Evolutionary conservation across 2,888 invertebrate species (phyloP).

Genomic region (Synanthedon vespiformis): DNA sequence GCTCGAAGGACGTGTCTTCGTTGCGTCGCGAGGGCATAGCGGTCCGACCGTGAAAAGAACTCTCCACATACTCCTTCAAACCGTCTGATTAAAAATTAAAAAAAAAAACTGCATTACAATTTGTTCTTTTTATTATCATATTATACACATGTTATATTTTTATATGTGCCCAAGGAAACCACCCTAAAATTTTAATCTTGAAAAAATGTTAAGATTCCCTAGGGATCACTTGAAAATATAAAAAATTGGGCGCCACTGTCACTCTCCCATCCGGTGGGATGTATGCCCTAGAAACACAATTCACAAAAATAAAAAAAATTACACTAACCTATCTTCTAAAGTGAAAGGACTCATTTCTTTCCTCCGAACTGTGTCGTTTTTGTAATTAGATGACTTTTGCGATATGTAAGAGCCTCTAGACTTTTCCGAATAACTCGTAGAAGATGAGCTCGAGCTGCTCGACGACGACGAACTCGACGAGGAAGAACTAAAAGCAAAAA

Average conservation of each 20-base stretch:
- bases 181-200: no score
- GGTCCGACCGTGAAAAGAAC: no score
- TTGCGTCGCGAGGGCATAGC: slow-evolving; percentile 31
- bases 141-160: no score
- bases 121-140: no score
- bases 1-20: slow-evolving; percentile 73
- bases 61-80: slow-evolving; percentile 56
- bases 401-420: not conserved
- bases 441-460: not conserved
- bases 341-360: slow-evolving; percentile 34
- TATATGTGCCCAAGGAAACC: no score
- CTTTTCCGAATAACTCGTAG: not conserved
- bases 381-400: not conserved
- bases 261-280: no score
- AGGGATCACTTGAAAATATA: no score
- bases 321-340: slow-evolving; percentile 45
- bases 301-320: not conserved
- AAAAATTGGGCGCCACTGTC: no score
- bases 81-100: slow-evolving; percentile 31
- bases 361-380: slow-evolving; percentile 10
- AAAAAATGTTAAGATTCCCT: no score
- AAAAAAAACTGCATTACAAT: no score
- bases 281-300: no score
- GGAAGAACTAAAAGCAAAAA: not conserved
- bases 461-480: not conserved